Conservation (phyloP, 2,797 vertebrate species). For the Myotis myotis region DNA sequence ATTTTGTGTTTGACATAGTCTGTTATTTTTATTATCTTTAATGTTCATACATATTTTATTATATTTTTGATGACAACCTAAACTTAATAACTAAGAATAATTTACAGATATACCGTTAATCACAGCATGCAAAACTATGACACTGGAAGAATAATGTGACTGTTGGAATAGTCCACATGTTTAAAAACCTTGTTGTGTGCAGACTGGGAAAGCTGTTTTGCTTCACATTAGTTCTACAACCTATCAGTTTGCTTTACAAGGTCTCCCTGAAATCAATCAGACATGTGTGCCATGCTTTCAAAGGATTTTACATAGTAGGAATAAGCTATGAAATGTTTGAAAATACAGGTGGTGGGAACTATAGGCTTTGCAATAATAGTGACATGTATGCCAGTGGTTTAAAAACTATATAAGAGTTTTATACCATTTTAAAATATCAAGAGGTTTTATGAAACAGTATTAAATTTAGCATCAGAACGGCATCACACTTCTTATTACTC, state of each 20-base stretch:
- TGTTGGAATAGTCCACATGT: background rate
- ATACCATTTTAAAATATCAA: background rate
- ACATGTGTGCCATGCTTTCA: conserved; percentile 2
- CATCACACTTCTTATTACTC: background rate
- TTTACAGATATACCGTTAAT: conserved; percentile 21
- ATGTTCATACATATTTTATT: conserved; percentile 29
- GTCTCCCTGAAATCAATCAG: conserved; percentile 58
- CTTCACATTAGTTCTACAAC: conserved; percentile 19
- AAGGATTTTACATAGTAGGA: conserved; percentile 7
- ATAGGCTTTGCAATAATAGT: background rate
- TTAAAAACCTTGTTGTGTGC: conserved; percentile 14
- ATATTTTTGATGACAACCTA: conserved; percentile 18
- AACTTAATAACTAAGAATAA: conserved; percentile 37
- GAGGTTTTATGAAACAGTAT: conserved; percentile 25
- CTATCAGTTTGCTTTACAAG: conserved; percentile 40
- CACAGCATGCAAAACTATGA: background rate
- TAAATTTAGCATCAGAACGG: background rate
- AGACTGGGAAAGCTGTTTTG: background rate
- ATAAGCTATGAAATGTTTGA: conserved; percentile 10
- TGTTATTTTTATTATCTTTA: conserved; percentile 55
- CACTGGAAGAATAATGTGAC: conserved; percentile 49
- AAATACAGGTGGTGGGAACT: background rate
- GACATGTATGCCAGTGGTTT: background rate
- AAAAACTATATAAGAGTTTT: background rate
- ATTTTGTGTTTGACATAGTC: conserved; percentile 44